A percentile compares a stretch with the other conserved stretches of the same genome.
phyloP scores from a whole-genome alignment of 2,888 invertebrate species.

The Caradrina kadenii region DNA sequence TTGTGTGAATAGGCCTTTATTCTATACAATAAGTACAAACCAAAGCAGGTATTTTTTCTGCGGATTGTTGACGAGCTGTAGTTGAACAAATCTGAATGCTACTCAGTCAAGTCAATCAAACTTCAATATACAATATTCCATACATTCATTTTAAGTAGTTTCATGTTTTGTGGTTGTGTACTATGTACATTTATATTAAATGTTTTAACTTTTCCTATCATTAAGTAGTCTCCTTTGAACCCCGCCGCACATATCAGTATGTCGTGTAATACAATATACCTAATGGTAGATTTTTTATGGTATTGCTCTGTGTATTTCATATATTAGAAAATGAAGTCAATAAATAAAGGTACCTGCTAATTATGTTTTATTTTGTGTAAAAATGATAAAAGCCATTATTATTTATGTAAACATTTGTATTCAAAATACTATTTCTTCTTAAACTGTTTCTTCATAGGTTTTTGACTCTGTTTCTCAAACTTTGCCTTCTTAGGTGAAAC shows the following conservation, averaged over 20 bases:
- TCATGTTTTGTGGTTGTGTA: slow-evolving; percentile 68
- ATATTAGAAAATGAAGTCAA: slow-evolving; percentile 58
- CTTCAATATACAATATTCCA: slow-evolving; percentile 33
- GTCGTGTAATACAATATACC: slow-evolving; percentile 33
- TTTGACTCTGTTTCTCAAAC: slow-evolving; percentile 81
- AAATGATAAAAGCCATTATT: slow-evolving; percentile 9
- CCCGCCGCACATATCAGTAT: slow-evolving; percentile 51
- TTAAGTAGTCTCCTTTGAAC: slow-evolving; percentile 52
- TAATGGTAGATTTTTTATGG: slow-evolving; percentile 14
- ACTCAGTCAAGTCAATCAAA: slow-evolving; percentile 35
- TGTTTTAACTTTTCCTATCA: slow-evolving; percentile 48
- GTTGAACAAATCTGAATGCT: slow-evolving; percentile 13
- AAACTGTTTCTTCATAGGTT: slow-evolving; percentile 78
- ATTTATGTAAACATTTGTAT: slow-evolving; percentile 17
- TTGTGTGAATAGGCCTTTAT: too few relatives aligned
- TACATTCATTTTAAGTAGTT: slow-evolving; percentile 31
- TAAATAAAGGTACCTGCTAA: slow-evolving; percentile 69
- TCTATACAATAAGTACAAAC: slow-evolving; percentile 24
- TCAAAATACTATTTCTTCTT: slow-evolving; percentile 74
- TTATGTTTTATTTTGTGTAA: slow-evolving; percentile 26
- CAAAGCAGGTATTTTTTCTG: slow-evolving; percentile 20
- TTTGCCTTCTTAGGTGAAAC: slow-evolving; percentile 77
- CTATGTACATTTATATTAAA: slow-evolving; percentile 70
- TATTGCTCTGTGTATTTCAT: slow-evolving; percentile 51
- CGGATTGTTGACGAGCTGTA: background rate